These are phyloP conservation scores for Protobothrops flavoviridis DNA, from an alignment of 2,113 vertebrate genomes.

Conservation along the genomic window DNA sequence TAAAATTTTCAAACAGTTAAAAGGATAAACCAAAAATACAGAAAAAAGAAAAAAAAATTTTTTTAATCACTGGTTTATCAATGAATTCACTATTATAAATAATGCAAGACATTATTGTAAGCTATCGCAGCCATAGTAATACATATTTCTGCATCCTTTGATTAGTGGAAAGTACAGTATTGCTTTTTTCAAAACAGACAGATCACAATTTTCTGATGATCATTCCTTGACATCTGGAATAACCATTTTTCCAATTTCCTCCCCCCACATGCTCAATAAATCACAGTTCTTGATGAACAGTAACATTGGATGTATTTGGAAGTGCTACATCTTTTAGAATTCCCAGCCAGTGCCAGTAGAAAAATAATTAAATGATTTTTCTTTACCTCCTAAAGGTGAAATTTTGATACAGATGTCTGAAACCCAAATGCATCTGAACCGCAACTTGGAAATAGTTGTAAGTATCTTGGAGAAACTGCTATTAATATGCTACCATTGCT, in stretches of 20 bases:
- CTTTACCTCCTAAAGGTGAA: slow-evolving; percentile 74
- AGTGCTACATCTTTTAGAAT: not conserved
- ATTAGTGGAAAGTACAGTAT: not conserved
- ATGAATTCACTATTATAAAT: not conserved
- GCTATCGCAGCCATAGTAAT: not conserved
- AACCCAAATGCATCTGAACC: slow-evolving; percentile 79
- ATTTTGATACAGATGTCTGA: slow-evolving; percentile 88
- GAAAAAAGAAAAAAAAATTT: not conserved
- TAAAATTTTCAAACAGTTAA: not conserved
- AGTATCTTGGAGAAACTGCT: slow-evolving; percentile 52
- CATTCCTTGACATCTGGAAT: not conserved
- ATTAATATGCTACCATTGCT: not conserved
- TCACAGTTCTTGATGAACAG: not conserved
- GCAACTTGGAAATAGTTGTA: slow-evolving; percentile 85
- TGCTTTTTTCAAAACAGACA: not conserved
- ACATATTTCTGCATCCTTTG: not conserved
- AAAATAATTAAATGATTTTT: not conserved
- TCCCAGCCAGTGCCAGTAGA: not conserved
- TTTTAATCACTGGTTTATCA: not conserved
- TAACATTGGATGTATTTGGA: not conserved
- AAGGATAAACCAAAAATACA: not conserved
- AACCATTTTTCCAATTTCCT: not conserved
- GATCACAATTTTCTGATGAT: not conserved
- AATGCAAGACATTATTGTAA: not conserved
- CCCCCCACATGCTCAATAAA: not conserved